phyloP scores from a whole-genome alignment of 2,113 vertebrate genomes.

The Apodemus speciosus region DNA sequence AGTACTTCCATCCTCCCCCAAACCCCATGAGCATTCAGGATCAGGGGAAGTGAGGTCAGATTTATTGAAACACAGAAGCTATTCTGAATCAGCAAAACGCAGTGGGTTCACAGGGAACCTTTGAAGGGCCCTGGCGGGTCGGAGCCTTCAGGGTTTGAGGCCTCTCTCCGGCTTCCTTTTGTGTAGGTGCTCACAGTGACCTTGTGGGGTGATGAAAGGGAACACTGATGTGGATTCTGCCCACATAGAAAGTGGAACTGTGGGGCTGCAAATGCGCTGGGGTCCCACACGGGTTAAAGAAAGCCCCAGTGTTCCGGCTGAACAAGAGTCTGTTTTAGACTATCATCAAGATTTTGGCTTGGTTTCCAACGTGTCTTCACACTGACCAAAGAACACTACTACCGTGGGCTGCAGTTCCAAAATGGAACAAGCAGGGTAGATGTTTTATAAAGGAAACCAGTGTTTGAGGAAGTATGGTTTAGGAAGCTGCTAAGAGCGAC shows the following conservation, averaged over 20 bases:
- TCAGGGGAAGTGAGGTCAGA: conserved; percentile 51
- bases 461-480: not conserved
- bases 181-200: not conserved
- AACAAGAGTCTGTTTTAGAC: not conserved
- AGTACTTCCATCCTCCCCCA: not conserved
- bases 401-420: not conserved
- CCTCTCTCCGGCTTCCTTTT: not conserved
- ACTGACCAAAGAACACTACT: not conserved
- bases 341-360: not conserved
- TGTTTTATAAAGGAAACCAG: not conserved
- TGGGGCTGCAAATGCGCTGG: not conserved
- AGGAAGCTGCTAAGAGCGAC: not conserved
- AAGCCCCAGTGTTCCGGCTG: conserved; percentile 34
- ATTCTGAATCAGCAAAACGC: conserved; percentile 33
- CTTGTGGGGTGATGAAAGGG: not conserved
- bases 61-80: conserved; percentile 26
- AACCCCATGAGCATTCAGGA: conserved; percentile 13
- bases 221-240: conserved; percentile 40
- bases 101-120: not conserved
- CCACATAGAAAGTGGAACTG: conserved; percentile 17
- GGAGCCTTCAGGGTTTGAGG: not conserved
- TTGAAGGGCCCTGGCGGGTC: not conserved
- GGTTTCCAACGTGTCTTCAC: conserved; percentile 40
- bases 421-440: conserved; percentile 6
- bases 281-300: conserved; percentile 14